A percentile compares a stretch with the other conserved stretches of the same genome.
These are phyloP conservation scores for Myrmophylax atrothorax DNA, from an alignment of 2,113 vertebrate species.

Conservation along the genomic window DNA sequence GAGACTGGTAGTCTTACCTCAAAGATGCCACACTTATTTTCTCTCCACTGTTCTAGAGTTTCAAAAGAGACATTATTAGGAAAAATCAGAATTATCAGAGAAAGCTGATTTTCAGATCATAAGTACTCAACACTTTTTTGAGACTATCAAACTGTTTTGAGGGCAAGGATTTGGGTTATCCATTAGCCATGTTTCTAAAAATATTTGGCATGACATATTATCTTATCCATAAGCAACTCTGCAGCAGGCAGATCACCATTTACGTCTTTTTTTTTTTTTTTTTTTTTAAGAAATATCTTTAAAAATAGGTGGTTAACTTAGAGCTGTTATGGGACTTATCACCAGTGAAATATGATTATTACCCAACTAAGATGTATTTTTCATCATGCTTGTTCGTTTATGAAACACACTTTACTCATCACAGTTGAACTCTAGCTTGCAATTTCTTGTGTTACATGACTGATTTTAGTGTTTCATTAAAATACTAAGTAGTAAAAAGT, in stretches of 20 bases:
- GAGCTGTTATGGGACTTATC: not conserved
- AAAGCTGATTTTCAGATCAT: not conserved
- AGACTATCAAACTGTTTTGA: not conserved
- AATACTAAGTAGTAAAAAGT: not conserved
- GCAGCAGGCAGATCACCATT: not conserved
- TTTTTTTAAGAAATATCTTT: not conserved
- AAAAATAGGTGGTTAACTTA: not conserved
- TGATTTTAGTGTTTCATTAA: not conserved
- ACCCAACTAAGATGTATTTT: not conserved
- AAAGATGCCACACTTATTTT: not conserved
- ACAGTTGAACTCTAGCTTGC: not conserved
- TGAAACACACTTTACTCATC: not conserved
- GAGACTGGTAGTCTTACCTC: not conserved
- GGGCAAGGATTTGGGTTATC: not conserved
- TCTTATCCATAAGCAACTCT: not conserved
- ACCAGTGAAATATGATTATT: not conserved
- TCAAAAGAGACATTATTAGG: not conserved
- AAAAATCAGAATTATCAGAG: conserved; percentile 1
- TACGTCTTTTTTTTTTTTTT: rapidly evolving
- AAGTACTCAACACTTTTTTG: not conserved
- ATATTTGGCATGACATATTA: not conserved
- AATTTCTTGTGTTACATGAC: not conserved
- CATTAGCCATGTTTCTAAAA: conserved; percentile 26
- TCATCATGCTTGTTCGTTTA: not conserved
- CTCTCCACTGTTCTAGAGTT: not conserved